These are phyloP conservation scores for Caretta caretta DNA, from an alignment of 2,113 vertebrate species.

Conservation along the genomic window DNA sequence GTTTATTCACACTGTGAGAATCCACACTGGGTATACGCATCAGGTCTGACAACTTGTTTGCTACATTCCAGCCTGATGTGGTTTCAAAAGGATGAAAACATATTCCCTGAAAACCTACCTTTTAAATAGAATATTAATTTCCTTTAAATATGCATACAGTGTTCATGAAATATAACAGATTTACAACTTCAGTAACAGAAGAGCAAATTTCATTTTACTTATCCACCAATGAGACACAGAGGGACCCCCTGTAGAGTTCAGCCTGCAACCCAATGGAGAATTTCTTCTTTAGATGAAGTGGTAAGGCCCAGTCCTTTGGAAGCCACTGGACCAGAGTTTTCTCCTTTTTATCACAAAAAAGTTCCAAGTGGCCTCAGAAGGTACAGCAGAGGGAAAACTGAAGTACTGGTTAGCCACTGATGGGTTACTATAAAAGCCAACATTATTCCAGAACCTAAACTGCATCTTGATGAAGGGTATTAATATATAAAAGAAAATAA, in stretches of 20 bases:
- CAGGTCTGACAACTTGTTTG: slow-evolving; percentile 73
- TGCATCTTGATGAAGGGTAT: slow-evolving; percentile 2
- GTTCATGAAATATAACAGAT: background rate
- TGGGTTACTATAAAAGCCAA: background rate
- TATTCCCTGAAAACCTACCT: slow-evolving; percentile 31
- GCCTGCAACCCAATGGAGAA: background rate
- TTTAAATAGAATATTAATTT: slow-evolving; percentile 10
- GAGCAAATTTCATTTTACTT: background rate
- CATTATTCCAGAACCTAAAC: slow-evolving; percentile 12
- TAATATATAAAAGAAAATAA: background rate
- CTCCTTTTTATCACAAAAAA: background rate
- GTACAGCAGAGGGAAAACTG: background rate
- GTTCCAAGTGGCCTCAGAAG: background rate
- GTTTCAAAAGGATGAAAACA: slow-evolving; percentile 43
- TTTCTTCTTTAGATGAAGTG: background rate
- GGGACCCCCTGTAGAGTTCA: background rate
- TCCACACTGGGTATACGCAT: slow-evolving; percentile 49
- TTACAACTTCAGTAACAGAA: background rate
- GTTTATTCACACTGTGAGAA: slow-evolving; percentile 71
- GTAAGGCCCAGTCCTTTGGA: background rate
- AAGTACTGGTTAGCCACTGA: background rate
- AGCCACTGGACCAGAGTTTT: background rate
- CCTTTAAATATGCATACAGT: background rate
- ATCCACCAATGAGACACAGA: background rate
- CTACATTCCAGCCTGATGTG: slow-evolving; percentile 57